phyloP scores from a whole-genome alignment of 2,113 vertebrate species.

The Macaca mulatta region DNA sequence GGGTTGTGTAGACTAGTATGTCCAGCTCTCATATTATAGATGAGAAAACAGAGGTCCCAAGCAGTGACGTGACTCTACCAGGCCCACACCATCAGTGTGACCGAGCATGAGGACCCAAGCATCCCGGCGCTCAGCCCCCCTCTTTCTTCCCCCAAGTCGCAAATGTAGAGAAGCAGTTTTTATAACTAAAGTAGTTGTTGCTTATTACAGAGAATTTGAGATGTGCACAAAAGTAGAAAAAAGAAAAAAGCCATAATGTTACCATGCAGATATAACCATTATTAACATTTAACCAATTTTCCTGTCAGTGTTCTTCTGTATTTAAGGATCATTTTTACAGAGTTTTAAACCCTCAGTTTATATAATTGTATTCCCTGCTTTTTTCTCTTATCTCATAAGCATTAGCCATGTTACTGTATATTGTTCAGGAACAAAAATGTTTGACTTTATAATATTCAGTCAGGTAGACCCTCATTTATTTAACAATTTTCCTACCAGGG shows the following conservation, averaged over 20 bases:
- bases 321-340: not conserved
- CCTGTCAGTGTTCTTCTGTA: not conserved
- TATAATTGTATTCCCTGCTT: not conserved
- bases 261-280: not conserved
- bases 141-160: not conserved
- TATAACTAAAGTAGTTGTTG: not conserved
- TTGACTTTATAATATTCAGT: not conserved
- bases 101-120: not conserved
- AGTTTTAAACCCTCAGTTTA: not conserved
- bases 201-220: not conserved
- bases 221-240: not conserved
- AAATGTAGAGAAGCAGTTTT: not conserved
- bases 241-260: not conserved
- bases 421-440: not conserved
- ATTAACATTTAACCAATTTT: not conserved
- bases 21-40: not conserved
- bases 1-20: too few relatives aligned
- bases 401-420: not conserved
- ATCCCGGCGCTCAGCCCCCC: rapidly evolving
- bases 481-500: not conserved
- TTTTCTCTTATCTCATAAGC: not conserved
- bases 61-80: not conserved
- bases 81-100: too few relatives aligned
- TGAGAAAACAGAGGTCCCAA: not conserved
- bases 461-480: not conserved